phyloP scores from a whole-genome alignment of 2,797 vertebrate species.

The Scomberomorus guttatus region DNA sequence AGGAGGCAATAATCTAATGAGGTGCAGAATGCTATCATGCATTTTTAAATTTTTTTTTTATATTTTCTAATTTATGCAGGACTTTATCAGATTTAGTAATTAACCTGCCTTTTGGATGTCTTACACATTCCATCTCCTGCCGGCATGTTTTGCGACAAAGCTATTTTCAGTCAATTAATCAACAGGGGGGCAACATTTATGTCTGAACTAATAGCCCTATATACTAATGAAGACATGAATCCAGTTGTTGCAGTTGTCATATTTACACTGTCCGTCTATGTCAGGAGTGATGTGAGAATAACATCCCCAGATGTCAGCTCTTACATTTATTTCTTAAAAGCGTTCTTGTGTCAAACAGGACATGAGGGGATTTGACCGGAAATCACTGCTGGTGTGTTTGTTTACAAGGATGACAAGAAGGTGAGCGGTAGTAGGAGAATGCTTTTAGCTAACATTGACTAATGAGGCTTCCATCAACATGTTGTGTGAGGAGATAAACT shows the following conservation, averaged over 20 bases:
- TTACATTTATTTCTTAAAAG: background rate
- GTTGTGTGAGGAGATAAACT: background rate
- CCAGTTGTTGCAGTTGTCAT: slow-evolving; percentile 20
- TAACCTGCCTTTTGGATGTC: background rate
- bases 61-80: background rate
- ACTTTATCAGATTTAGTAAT: slow-evolving; percentile 14
- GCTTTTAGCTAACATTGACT: slow-evolving; percentile 20
- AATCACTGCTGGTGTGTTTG: background rate
- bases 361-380: background rate
- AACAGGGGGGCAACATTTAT: slow-evolving; percentile 36
- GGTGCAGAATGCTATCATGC: background rate
- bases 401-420: slow-evolving; percentile 22
- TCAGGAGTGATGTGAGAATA: slow-evolving; percentile 3
- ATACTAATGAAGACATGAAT: slow-evolving; percentile 39
- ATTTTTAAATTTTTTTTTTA: no score
- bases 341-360: background rate
- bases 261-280: slow-evolving; percentile 6
- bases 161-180: slow-evolving; percentile 43
- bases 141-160: slow-evolving; percentile 9
- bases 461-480: slow-evolving; percentile 11
- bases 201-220: background rate
- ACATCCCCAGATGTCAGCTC: background rate
- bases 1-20: slow-evolving; percentile 32
- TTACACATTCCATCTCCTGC: slow-evolving; percentile 20
- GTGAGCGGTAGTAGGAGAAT: slow-evolving; percentile 16